Base-by-base conservation (phyloP, 2,113 vertebrate species). In the Daubentonia madagascariensis region DNA sequence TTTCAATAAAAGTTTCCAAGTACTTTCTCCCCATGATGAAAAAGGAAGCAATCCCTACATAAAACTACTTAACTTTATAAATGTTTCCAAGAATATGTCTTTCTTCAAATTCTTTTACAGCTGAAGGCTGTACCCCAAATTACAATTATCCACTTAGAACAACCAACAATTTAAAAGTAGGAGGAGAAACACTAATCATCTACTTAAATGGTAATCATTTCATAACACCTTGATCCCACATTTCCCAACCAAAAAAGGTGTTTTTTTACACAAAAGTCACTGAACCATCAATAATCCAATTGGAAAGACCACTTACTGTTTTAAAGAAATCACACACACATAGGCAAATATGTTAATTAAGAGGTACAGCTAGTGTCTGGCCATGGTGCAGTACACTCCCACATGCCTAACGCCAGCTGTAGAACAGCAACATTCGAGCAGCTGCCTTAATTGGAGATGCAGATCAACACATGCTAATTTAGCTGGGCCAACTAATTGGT, bases 301-400 rank as follows among this genome's bases (percentile, higher is more conserved):
- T 97, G 90, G 63, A 96, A 97, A 98, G 87, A 89, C 90, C 93
- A 86, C 94, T 97, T 37, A 70, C 85, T 97, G 96, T 92, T 98
- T 94, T 93, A 96, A 80, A 97, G 92, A 96, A 98, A 89, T 75
- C 83, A 96, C 43, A 85, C 72, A 73, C 94, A 97, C 75, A 89
- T 18, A 93, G 95, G 89, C 85, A 97, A 96, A 92, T 63, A 75
- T 89, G 94, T 97, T 98, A 98, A 98, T 97, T 91, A 97, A 84
- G 96, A 98, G 93, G 98, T 93, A 93, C 63, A 86, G 81, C 95
- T 67, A 83, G 85, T 37, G 93, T 95, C 95, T 94, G 95, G 94
- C 89, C 88, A 43, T 13, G 63, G 83, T 67, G 79, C 87, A 50
- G 37, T 28, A 4, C 65, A 50, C 73, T 40, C 95, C 92, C 96